phyloP scores from a whole-genome alignment of 2,888 invertebrate genomes.

The Papilio elwesi region DNA sequence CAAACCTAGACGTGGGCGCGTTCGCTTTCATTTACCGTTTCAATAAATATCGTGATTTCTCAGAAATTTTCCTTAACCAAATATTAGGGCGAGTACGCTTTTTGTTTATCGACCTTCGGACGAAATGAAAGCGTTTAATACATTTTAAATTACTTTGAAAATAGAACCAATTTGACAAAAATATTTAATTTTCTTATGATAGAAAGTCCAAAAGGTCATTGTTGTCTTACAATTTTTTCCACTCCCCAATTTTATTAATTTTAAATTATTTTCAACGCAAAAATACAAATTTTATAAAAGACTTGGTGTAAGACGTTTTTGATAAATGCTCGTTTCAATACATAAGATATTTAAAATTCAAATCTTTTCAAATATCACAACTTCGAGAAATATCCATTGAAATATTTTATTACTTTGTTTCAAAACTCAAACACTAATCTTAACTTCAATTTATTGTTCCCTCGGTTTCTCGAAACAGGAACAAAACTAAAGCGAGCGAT shows the following conservation, averaged over 20 bases:
- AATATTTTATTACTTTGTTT: conserved; percentile 4
- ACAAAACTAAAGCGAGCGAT: conserved; percentile 25
- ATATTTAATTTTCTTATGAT: not conserved
- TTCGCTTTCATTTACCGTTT: conserved; percentile 26
- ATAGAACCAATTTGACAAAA: conserved; percentile 12
- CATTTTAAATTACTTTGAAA: conserved; percentile 1
- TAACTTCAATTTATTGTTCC: conserved; percentile 25
- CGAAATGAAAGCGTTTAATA: conserved; percentile 28
- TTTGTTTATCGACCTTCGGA: conserved; percentile 37
- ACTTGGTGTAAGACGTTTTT: no score
- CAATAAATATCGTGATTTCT: conserved; percentile 29
- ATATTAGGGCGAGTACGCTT: conserved; percentile 18
- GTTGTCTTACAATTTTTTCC: not conserved
- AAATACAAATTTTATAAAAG: not conserved
- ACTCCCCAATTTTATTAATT: not conserved
- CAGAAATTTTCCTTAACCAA: conserved; percentile 22
- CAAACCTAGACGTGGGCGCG: conserved; percentile 4
- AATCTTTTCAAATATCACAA: not conserved
- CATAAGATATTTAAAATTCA: no score
- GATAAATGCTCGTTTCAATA: no score
- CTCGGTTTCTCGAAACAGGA: conserved; percentile 9
- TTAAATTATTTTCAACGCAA: not conserved
- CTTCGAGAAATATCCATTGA: not conserved
- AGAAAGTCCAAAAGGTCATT: not conserved
- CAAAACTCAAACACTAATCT: conserved; percentile 10